phyloP scores from a whole-genome alignment of 2,113 vertebrate species.

The Myanophis thanlyinensis region DNA sequence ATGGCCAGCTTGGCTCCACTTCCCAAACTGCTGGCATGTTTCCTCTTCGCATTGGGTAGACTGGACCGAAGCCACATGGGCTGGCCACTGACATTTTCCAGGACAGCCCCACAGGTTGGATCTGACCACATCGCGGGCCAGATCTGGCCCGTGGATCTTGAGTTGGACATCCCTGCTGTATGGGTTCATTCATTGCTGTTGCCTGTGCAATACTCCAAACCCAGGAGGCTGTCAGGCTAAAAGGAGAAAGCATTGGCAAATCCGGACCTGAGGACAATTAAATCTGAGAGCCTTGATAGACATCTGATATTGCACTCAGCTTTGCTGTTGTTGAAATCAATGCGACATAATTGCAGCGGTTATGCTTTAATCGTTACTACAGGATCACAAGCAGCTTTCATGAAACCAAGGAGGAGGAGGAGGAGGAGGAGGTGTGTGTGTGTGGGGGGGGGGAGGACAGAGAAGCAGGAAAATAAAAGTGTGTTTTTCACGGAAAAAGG shows the following conservation, averaged over 20 bases:
- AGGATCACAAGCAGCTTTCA: neutral
- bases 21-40: too few species aligned
- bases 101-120: too few species aligned
- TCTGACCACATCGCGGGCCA: too few species aligned
- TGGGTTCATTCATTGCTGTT: neutral
- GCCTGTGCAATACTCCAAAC: neutral
- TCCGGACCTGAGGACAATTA: neutral
- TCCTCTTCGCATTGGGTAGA: too few species aligned
- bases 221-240: neutral
- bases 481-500: neutral
- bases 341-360: neutral
- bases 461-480: neutral
- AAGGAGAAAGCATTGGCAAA: neutral
- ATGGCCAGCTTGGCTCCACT: too few species aligned
- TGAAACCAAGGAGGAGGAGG: neutral
- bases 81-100: too few species aligned
- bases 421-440: too few species aligned
- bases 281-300: neutral
- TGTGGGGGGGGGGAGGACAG: neutral
- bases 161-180: too few species aligned
- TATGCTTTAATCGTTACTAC: neutral
- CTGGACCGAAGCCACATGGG: too few species aligned
- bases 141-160: too few species aligned
- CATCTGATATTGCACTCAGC: neutral
- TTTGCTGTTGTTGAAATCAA: neutral